Evolutionary conservation across 2,888 invertebrate genomes (phyloP), one percentile per base, ranked within the genome.

Genomic region (Allacma fusca): DNA sequence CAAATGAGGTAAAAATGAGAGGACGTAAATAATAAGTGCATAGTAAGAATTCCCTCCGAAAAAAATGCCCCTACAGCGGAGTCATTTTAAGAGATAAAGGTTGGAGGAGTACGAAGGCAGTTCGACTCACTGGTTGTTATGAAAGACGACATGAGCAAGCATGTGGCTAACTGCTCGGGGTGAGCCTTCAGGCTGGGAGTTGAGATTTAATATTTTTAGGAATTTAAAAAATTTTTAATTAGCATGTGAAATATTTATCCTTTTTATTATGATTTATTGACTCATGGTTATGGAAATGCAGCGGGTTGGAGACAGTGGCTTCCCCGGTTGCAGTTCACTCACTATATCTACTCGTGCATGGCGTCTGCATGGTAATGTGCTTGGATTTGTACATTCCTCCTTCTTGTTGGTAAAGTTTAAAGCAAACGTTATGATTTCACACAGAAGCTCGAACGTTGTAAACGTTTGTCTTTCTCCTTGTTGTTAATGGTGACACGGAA

Each of bases 381-480:
- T 50, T 50, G 50, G 9, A 50, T n/a, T 5, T 50, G 9, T 50
- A 50, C 50, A 50, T 50, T 50, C 50, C 50, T 50, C 16, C 50
- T 40, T 40, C 40, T 50, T 50, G 50, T 50, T 50, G 50, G 50
- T 50, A 50, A 50, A 50, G 50, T 50, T 65, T 29, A 28, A 65
- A 65, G 65, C 28, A 70, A 70, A 70, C 70, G 70, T 70, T 70
- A 70, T 50, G 70, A 50, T 70, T 50, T 70, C 65, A 65, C 28
- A 65, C 24, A 26, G 50, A 70, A 70, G 70, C 24, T 65, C 19
- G 24, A 70, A n/a, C n/a, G 4, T 44, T 70, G 50, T 70, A 70
- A 70, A 70, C 70, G 70, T 70, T 70, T 70, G 70, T 44, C 68
- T 68, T 68, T 68, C 68, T 68, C 68, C 68, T 44, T 50, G 12